phyloP scores from a whole-genome alignment of 2,797 vertebrate genomes.

The Microchirus variegatus region DNA sequence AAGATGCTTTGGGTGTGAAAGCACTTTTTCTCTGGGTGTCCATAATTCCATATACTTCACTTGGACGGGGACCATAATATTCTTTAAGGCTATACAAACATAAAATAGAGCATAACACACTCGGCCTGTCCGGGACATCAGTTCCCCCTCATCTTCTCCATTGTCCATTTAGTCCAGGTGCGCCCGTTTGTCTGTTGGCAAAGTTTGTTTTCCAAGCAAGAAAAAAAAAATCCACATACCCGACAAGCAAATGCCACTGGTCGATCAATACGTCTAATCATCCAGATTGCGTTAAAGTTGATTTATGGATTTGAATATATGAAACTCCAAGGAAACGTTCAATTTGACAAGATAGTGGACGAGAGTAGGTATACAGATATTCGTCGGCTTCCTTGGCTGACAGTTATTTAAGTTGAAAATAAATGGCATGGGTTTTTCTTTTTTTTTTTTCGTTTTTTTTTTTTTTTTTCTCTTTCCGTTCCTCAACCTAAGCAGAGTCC shows the following conservation, averaged over 20 bases:
- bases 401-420: constrained; percentile 84
- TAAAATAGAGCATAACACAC: constrained; percentile 89
- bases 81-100: constrained; percentile 96
- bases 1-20: constrained; percentile 90
- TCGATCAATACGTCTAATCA: constrained; percentile 85
- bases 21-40: constrained; percentile 92
- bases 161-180: constrained; percentile 65
- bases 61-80: constrained; percentile 85
- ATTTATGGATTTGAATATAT: constrained; percentile 87
- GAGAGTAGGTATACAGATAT: constrained; percentile 81
- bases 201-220: constrained; percentile 85
- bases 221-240: constrained; percentile 87
- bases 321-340: constrained; percentile 89
- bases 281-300: constrained; percentile 85
- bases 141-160: constrained; percentile 75
- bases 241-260: constrained; percentile 76
- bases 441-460: constrained; percentile 55
- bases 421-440: constrained; percentile 69
- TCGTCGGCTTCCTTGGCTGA: constrained; percentile 85
- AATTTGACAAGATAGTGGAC: constrained; percentile 85
- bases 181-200: constrained; percentile 76
- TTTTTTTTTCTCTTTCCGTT: constrained; percentile 67
- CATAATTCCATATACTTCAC: constrained; percentile 87
- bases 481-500: constrained; percentile 70
- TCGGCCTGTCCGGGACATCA: constrained; percentile 72